phyloP scores from a whole-genome alignment of 2,797 vertebrate species.

The Melanogrammus aeglefinus region DNA sequence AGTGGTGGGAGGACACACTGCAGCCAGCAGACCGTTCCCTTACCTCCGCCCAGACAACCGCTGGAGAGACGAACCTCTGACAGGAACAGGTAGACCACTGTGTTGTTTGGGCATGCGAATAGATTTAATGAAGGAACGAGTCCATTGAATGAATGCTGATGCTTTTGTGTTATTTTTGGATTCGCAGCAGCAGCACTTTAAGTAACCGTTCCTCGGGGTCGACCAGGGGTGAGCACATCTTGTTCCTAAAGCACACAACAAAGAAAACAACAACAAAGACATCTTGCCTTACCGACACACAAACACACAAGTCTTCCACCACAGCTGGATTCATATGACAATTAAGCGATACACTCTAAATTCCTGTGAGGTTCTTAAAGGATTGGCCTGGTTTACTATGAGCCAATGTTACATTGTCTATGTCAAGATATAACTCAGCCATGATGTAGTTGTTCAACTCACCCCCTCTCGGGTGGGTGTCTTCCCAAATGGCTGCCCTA shows the following conservation, averaged over 20 bases:
- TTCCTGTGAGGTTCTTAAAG: too few relatives aligned
- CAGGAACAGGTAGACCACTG: constrained; percentile 69
- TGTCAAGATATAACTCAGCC: too few relatives aligned
- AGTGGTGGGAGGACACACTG: constrained; percentile 43
- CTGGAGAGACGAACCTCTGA: constrained; percentile 35
- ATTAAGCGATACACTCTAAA: too few relatives aligned
- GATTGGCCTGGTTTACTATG: too few relatives aligned
- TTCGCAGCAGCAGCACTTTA: constrained; percentile 69
- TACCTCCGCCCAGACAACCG: constrained; percentile 58
- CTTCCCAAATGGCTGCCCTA: too few relatives aligned
- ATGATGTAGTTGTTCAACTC: too few relatives aligned
- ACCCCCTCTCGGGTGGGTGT: too few relatives aligned
- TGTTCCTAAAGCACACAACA: neutral
- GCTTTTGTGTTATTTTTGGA: constrained; percentile 7
- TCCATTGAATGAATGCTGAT: neutral
- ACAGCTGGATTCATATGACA: too few relatives aligned
- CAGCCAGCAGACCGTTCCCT: constrained; percentile 43
- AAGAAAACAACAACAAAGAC: neutral
- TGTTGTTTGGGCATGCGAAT: neutral
- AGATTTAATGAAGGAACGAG: neutral
- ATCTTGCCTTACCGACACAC: neutral
- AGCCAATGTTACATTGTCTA: too few relatives aligned
- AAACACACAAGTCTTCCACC: too few relatives aligned
- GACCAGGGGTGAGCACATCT: constrained; percentile 60
- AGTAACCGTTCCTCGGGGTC: constrained; percentile 67